Percentiles rank a stretch among this genome's conserved stretches.
Evolutionary conservation across 2,113 vertebrate genomes (phyloP).

Genomic region (Dipodomys spectabilis): DNA sequence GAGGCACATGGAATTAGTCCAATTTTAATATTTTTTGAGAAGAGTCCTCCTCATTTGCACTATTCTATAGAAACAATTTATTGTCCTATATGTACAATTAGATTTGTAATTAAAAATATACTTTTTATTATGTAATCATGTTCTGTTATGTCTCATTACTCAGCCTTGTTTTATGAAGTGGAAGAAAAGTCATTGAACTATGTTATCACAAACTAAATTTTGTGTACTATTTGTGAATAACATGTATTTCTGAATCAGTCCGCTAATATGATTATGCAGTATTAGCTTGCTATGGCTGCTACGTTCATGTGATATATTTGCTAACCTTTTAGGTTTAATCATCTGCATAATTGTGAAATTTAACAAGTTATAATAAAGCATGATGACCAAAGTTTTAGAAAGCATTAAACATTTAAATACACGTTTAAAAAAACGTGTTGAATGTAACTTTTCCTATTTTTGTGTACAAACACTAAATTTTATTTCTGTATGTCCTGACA

Average conservation of each 20-base stretch:
- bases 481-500: constrained; percentile 82
- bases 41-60: constrained; percentile 70
- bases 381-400: constrained; percentile 87
- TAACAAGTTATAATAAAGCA: constrained; percentile 83
- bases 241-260: constrained; percentile 77
- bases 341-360: constrained; percentile 80
- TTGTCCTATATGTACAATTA: constrained; percentile 73
- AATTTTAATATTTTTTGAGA: constrained; percentile 70
- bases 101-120: constrained; percentile 84
- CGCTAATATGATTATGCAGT: constrained; percentile 85
- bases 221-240: constrained; percentile 81
- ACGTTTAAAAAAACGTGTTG: constrained; percentile 81
- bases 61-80: constrained; percentile 57
- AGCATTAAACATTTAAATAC: constrained; percentile 82
- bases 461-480: constrained; percentile 80
- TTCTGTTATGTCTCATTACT: constrained; percentile 75
- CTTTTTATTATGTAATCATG: constrained; percentile 80
- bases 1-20: constrained; percentile 50
- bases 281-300: constrained; percentile 86
- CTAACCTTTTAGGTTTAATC: constrained; percentile 79
- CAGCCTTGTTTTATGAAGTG: constrained; percentile 64
- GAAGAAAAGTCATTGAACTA: constrained; percentile 74
- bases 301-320: constrained; percentile 82
- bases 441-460: constrained; percentile 82
- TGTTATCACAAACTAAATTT: constrained; percentile 69